Percentiles rank a stretch among this genome's conserved stretches.
phyloP scores from a whole-genome alignment of 2,113 vertebrate genomes.

The Pelmatolapia mariae region DNA sequence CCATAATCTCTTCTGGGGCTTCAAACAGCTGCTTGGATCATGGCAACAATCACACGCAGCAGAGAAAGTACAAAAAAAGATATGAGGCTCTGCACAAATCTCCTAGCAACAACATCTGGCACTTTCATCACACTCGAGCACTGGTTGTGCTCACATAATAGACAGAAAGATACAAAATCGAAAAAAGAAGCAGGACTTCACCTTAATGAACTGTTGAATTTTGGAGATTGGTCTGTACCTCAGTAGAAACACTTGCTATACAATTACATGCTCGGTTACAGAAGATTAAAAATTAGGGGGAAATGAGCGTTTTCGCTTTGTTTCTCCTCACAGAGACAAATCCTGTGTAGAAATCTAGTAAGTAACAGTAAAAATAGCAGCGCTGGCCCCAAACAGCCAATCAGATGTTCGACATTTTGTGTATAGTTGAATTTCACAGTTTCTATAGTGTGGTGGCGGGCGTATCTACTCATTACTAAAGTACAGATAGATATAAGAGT shows the following conservation, averaged over 20 bases:
- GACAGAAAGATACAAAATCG: background rate
- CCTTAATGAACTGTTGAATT: background rate
- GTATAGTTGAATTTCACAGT: background rate
- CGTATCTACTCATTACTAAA: background rate
- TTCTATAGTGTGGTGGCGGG: background rate
- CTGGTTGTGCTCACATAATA: background rate
- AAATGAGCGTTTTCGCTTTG: background rate
- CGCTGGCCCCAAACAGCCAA: background rate
- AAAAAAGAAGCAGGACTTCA: background rate
- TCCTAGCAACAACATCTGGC: slow-evolving; percentile 41
- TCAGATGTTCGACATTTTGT: background rate
- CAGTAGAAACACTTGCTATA: background rate
- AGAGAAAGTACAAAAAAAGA: slow-evolving; percentile 11
- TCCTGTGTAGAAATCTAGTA: background rate
- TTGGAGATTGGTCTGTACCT: background rate
- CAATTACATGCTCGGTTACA: background rate
- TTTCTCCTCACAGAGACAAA: background rate
- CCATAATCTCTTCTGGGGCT: slow-evolving; percentile 27
- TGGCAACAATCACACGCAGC: slow-evolving; percentile 14
- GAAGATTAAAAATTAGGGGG: background rate
- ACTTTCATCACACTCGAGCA: slow-evolving; percentile 10
- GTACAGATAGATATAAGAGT: background rate
- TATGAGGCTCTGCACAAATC: slow-evolving; percentile 23
- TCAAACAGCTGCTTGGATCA: slow-evolving; percentile 37
- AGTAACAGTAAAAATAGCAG: background rate